Evolutionary conservation across 2,888 invertebrate genomes (phyloP), one percentile per base, ranked within the genome.

Genomic region (Tetranychus truncatus): DNA sequence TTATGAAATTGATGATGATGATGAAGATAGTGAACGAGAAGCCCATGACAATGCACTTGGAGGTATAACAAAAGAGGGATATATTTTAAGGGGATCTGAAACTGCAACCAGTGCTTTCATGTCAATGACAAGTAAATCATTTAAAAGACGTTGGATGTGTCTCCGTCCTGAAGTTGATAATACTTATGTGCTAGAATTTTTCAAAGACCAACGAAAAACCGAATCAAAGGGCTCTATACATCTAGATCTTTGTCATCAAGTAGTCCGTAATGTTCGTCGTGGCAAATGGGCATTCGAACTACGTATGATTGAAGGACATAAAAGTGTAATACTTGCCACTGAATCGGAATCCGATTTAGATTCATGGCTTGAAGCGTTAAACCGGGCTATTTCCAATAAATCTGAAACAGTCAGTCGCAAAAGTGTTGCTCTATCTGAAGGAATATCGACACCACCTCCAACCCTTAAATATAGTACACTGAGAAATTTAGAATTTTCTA

Each of bases 241-340:
- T 78, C 90, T 95, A 89, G 94, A 95, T 83, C 91, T 92, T 84
- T 94, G 93, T 81, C 89, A 89, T 1, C 92, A 92, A 82, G 91
- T 94, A 80, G 87, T 90, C 76, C 80, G 84, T 90, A 93, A 91
- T 84, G 85, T 89, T 21, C 92, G 92, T 84, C 87, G 91, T 76
- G 92, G 92, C 3, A 87, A 90, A 80, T 89, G 87, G 81, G 90
- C 92, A 82, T 94, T 95, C 83, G 94, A 95, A 82, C 83, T 95
- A 71, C 87, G 90, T 34, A 69, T 67, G 69, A 88, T 87, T 34
- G 88, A 91, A 7, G 90, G 90, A 21, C 90, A 90, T 78, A 91
- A 92, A 81, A 90, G 91, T 0, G 92, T 91, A 80, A 88, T 90
- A 72, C 86, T 95, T 80, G 91, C 92, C 8, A 89, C 92, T 1